Percentiles rank a stretch among this genome's conserved stretches.
Conservation (phyloP, 2,797 vertebrate species). For the Phaenicophaeus curvirostris region DNA sequence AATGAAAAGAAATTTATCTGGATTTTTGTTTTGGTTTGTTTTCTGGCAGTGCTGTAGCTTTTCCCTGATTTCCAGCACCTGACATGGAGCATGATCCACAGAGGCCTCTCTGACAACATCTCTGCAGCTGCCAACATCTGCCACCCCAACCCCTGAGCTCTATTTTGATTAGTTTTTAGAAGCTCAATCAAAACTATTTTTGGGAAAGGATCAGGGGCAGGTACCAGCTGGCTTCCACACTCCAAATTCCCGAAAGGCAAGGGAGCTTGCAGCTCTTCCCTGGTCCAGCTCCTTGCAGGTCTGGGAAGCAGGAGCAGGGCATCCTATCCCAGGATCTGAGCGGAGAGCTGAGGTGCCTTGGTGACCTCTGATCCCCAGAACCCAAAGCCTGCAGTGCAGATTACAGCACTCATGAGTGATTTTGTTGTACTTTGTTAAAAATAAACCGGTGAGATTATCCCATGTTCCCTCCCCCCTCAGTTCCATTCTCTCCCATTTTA, state of each 20-base stretch:
- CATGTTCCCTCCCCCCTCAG: neutral
- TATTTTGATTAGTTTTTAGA: conserved; percentile 27
- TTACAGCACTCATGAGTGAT: neutral
- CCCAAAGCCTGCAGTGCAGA: neutral
- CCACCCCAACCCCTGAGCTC: neutral
- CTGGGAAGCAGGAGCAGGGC: neutral
- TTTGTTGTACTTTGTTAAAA: conserved; percentile 38
- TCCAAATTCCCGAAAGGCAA: rapidly evolving
- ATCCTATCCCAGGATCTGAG: neutral
- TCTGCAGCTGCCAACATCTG: conserved; percentile 38
- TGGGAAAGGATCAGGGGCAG: neutral
- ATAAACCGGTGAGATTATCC: conserved; percentile 42
- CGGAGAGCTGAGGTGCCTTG: neutral
- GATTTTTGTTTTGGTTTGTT: neutral
- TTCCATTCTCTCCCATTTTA: conserved; percentile 4
- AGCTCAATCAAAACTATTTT: conserved; percentile 29
- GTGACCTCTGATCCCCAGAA: neutral
- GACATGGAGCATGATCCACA: neutral
- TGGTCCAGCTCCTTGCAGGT: neutral
- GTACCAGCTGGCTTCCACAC: neutral
- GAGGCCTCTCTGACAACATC: neutral
- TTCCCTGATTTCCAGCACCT: neutral
- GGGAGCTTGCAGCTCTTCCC: neutral
- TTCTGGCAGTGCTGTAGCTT: neutral
- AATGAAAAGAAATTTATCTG: neutral